Percentiles rank a stretch among this genome's conserved stretches.
phyloP scores from a whole-genome alignment of 1,140 invertebrate genomes.

The Chrysoperla carnea region DNA sequence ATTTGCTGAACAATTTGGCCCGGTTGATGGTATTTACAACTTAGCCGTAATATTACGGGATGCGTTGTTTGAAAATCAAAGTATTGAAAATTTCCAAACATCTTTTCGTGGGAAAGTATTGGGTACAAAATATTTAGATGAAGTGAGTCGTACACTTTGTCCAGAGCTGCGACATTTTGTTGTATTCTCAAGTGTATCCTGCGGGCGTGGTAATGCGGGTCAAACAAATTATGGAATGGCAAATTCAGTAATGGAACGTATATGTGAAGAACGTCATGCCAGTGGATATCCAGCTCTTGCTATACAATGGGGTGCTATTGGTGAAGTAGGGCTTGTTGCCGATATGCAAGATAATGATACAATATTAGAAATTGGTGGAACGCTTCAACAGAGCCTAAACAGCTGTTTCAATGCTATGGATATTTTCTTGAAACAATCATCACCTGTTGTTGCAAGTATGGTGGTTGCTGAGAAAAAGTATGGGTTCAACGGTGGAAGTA shows the following conservation, averaged over 20 bases:
- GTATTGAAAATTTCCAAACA: conserved; percentile 21
- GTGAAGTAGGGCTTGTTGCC: conserved; percentile 43
- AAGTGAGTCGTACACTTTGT: conserved; percentile 26
- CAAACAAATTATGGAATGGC: conserved; percentile 49
- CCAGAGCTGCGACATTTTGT: conserved; percentile 21
- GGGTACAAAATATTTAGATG: conserved; percentile 26
- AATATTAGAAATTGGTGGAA: conserved; percentile 37
- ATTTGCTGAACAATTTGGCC: conserved; percentile 31
- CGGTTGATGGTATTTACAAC: conserved; percentile 59
- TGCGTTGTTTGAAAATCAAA: conserved; percentile 27
- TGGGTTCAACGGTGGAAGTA: conserved; percentile 32
- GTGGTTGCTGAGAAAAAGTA: conserved; percentile 54
- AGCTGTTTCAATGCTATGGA: conserved; percentile 42
- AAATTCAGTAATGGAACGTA: conserved; percentile 46
- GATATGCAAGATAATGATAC: conserved; percentile 25
- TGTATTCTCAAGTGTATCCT: conserved; percentile 25
- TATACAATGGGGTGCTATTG: conserved; percentile 22
- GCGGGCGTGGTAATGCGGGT: conserved; percentile 45
- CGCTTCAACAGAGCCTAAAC: conserved; percentile 20
- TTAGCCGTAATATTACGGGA: conserved; percentile 43
- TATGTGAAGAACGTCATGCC: conserved; percentile 32
- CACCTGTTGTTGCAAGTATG: conserved; percentile 57
- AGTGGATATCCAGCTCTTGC: conserved; percentile 27
- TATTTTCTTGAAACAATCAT: conserved; percentile 39
- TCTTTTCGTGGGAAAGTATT: conserved; percentile 27